Evolutionary conservation across 2,113 vertebrate genomes (phyloP), one percentile per base, ranked within the genome.

Genomic region (Malurus alboscapulatus): DNA sequence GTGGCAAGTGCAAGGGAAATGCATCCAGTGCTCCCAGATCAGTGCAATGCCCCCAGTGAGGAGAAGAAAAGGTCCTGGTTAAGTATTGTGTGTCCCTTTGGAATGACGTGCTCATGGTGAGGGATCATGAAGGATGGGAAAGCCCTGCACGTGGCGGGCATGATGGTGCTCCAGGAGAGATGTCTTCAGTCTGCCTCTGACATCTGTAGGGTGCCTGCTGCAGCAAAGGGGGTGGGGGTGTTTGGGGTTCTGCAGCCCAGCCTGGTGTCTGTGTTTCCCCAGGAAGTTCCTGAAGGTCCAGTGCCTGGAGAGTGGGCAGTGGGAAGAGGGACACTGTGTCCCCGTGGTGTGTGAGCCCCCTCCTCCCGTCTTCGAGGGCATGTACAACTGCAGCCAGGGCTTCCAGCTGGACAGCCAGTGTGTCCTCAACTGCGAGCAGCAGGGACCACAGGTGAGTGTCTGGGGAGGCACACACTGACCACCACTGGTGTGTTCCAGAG

Each of bases 251-350:
- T 77, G 32, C 44, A 75, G 61, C 78, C 26, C 50, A 19, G 16
- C 3, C 55, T 78, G 47, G 57, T 25, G 6, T 25, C 18, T 85
- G 27, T 96, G 51, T 38, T 92, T 94, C 69, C 93, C 16, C 93
- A 99, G 99, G 95, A 99, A 98, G 92, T 98, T 98, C 94, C 97
- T 99, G 96, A 99, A 98, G 96, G 87, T 99, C 61, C 98, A 98
- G 89, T 99, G 99, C 90, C 97, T 98, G 82, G 98, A 98, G 78
- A 98, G 92, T 0, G 99, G 99, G 6, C 97, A 96, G 71, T 99
- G 99, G 99, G 98, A 99, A 74, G 96, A 97, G 53, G 98, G 97
- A 2, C 96, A 19, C 75, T 99, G 99, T 9, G 53, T 97, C 47
- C 98, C 99, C 0, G 98, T 99, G 87, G 95, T 98, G 27, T 99